A percentile compares a stretch with the other conserved stretches of the same genome.
Conservation (phyloP, 2,797 vertebrate species). For the Lindbergichthys nudifrons region DNA sequence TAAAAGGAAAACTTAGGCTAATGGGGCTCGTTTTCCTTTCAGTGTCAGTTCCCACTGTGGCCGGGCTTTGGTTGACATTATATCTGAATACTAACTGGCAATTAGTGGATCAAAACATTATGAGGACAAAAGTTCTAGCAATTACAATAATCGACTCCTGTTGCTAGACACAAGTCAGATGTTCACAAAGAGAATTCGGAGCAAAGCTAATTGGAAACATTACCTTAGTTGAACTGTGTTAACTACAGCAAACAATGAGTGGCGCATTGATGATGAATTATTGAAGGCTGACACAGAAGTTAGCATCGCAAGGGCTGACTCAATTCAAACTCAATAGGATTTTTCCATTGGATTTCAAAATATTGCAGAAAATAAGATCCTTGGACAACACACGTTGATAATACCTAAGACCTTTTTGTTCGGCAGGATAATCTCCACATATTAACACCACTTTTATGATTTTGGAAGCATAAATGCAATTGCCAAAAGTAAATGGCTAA, state of each 20-base stretch:
- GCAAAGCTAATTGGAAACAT: slow-evolving; percentile 34
- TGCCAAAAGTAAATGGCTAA: too few relatives aligned
- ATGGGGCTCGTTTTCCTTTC: slow-evolving; percentile 14
- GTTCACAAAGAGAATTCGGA: slow-evolving; percentile 13
- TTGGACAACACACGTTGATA: too few relatives aligned
- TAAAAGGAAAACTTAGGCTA: slow-evolving; percentile 22
- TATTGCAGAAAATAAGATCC: neutral
- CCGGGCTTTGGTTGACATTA: slow-evolving; percentile 5
- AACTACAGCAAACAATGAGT: neutral
- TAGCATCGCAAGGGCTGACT: too few relatives aligned
- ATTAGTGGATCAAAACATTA: slow-evolving; percentile 7
- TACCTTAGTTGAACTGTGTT: slow-evolving; percentile 6
- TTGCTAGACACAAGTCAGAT: slow-evolving; percentile 6
- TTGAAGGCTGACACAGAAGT: too few relatives aligned
- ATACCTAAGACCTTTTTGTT: too few relatives aligned
- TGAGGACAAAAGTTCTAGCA: slow-evolving; percentile 6
- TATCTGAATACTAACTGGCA: slow-evolving; percentile 12
- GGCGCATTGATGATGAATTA: too few relatives aligned
- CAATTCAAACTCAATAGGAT: too few relatives aligned
- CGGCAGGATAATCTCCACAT: too few relatives aligned
- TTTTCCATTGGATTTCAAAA: neutral
- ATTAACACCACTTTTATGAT: too few relatives aligned
- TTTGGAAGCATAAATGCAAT: too few relatives aligned
- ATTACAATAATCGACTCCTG: slow-evolving; percentile 22
- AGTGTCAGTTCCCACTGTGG: neutral